These are phyloP conservation scores for Acronicta alni DNA, from an alignment of 2,888 invertebrate species.

Conservation along the genomic window DNA sequence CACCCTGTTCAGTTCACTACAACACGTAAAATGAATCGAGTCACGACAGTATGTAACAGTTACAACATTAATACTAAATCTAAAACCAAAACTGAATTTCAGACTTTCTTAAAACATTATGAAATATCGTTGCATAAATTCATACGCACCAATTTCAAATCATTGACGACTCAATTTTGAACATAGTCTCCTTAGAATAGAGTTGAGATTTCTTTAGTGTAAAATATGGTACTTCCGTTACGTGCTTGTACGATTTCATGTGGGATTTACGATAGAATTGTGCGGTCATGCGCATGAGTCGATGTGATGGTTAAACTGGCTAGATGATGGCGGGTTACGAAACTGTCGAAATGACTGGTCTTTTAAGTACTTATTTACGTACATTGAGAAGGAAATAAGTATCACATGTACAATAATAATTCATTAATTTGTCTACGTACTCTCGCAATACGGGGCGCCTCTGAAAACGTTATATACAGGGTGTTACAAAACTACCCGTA, in stretches of 20 bases:
- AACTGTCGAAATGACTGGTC: not conserved
- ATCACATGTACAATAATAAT: too few relatives aligned
- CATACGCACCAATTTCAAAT: not conserved
- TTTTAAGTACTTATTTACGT: not conserved
- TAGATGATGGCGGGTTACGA: not conserved
- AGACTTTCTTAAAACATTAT: conserved; percentile 15
- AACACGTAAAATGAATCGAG: too few relatives aligned
- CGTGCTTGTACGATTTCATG: conserved; percentile 8
- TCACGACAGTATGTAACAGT: too few relatives aligned
- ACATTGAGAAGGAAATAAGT: not conserved
- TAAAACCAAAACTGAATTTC: conserved; percentile 1
- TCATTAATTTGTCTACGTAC: too few relatives aligned
- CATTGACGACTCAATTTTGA: not conserved
- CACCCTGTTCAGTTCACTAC: too few relatives aligned
- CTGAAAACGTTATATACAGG: too few relatives aligned
- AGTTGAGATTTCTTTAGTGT: conserved; percentile 6
- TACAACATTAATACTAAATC: not conserved
- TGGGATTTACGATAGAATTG: conserved; percentile 21
- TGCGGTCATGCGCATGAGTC: conserved; percentile 2
- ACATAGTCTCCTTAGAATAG: not conserved
- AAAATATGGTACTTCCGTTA: conserved; percentile 19
- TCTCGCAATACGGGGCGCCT: too few relatives aligned
- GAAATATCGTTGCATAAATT: conserved; percentile 1
- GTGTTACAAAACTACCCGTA: too few relatives aligned
- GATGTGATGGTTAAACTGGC: not conserved